Conservation (phyloP, 2,888 invertebrate species). For the Timema cristinae region DNA sequence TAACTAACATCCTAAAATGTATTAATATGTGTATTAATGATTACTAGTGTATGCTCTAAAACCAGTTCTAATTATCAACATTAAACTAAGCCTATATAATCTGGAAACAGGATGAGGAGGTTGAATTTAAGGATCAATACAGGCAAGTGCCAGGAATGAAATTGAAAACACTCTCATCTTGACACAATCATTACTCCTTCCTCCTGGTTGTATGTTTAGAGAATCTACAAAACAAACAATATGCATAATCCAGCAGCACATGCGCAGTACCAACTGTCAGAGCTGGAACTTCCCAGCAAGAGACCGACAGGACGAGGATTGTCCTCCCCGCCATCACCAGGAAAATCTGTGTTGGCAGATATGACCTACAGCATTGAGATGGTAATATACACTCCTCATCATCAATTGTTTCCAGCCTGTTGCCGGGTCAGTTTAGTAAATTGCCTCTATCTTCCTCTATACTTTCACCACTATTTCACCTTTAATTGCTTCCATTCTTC, state of each 20-base stretch:
- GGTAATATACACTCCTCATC: slow-evolving; percentile 39
- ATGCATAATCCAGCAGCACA: slow-evolving; percentile 44
- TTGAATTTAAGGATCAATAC: too few species aligned
- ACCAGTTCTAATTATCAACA: too few species aligned
- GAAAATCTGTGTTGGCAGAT: slow-evolving; percentile 48
- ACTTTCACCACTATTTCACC: neutral
- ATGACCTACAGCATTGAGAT: slow-evolving; percentile 48
- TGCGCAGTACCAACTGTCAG: slow-evolving; percentile 58
- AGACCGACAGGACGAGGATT: slow-evolving; percentile 47
- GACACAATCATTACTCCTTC: too few species aligned
- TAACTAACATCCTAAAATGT: too few species aligned
- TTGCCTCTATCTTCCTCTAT: neutral
- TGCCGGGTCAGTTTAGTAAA: too few species aligned
- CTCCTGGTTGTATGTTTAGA: slow-evolving; percentile 41
- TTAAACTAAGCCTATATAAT: too few species aligned
- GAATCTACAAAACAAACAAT: slow-evolving; percentile 55
- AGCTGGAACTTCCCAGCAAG: slow-evolving; percentile 66
- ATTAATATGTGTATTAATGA: too few species aligned
- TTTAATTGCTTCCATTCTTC: slow-evolving; percentile 1
- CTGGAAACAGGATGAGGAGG: too few species aligned
- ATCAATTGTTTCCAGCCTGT: too few species aligned
- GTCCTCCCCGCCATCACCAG: slow-evolving; percentile 48
- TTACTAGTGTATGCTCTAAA: too few species aligned
- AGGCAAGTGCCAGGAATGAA: too few species aligned
- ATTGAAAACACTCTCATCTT: too few species aligned